Evolutionary conservation across 2,888 invertebrate species (phyloP).

Genomic region (Stramonita haemastoma): DNA sequence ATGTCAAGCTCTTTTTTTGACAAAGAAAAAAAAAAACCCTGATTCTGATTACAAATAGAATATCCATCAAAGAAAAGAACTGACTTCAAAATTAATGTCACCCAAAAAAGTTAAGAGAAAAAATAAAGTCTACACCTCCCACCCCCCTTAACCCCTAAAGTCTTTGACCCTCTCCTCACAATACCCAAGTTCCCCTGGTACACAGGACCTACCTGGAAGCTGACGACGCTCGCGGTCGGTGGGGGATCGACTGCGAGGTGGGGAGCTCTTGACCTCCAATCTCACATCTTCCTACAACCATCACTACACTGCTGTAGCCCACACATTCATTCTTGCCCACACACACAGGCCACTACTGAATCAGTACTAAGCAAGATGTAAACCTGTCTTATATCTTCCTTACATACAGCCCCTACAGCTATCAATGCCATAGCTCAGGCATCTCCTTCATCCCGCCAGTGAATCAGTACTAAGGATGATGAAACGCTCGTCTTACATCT

Average conservation of each 20-base stretch:
- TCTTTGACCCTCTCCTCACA: background rate
- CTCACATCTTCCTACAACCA: slow-evolving; percentile 61
- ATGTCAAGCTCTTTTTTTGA: background rate
- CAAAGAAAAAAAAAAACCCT: background rate
- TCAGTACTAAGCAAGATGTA: no score
- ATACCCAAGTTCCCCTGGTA: background rate
- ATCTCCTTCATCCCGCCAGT: no score
- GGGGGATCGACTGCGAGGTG: slow-evolving; percentile 35
- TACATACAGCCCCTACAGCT: slow-evolving; percentile 47
- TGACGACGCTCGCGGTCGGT: slow-evolving; percentile 45
- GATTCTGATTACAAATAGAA: background rate
- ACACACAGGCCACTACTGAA: background rate
- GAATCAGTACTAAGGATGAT: no score
- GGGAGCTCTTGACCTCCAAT: slow-evolving; percentile 48
- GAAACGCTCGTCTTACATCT: no score
- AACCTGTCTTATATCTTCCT: slow-evolving; percentile 57
- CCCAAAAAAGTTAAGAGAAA: background rate
- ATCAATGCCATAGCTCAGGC: background rate
- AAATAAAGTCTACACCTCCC: background rate
- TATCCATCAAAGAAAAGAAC: no score
- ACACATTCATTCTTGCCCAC: background rate
- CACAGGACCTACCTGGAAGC: slow-evolving; percentile 44
- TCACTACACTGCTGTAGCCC: slow-evolving; percentile 11
- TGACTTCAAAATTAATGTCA: background rate
- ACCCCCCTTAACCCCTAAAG: background rate